Percentiles rank a stretch among this genome's conserved stretches.
phyloP scores from a whole-genome alignment of 2,888 invertebrate genomes.

The Penaeus monodon region DNA sequence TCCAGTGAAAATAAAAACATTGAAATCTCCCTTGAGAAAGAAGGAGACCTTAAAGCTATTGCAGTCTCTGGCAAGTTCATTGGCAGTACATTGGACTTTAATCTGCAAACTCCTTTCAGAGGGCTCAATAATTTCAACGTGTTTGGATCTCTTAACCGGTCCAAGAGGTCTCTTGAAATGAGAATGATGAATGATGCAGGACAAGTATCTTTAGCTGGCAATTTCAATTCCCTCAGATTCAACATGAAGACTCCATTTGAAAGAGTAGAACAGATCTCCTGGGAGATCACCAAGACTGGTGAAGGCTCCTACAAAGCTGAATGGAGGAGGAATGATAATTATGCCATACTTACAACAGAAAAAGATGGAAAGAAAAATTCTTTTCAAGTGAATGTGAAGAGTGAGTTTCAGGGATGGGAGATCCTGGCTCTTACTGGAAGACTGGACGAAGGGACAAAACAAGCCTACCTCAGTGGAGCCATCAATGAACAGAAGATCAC shows the following conservation, averaged over 20 bases:
- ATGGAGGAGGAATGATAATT: constrained; percentile 52
- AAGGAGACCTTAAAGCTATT: constrained; percentile 42
- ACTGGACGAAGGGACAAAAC: constrained; percentile 40
- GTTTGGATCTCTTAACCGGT: constrained; percentile 43
- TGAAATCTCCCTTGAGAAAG: constrained; percentile 45
- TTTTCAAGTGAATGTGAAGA: constrained; percentile 46
- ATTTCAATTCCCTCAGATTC: constrained; percentile 52
- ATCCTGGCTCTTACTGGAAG: constrained; percentile 51
- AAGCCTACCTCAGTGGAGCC: constrained; percentile 51
- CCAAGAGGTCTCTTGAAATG: constrained; percentile 61
- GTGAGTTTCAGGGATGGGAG: constrained; percentile 56
- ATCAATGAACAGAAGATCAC: constrained; percentile 38
- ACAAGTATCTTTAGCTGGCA: constrained; percentile 41
- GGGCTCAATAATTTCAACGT: constrained; percentile 52
- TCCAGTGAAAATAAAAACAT: constrained; percentile 49
- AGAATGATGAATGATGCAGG: constrained; percentile 60
- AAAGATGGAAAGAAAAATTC: neutral
- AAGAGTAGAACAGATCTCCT: constrained; percentile 41
- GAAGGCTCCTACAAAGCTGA: constrained; percentile 27
- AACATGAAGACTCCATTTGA: constrained; percentile 52
- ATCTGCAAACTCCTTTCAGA: constrained; percentile 51
- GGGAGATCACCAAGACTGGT: constrained; percentile 39
- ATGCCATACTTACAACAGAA: constrained; percentile 18
- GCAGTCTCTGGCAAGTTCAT: constrained; percentile 55
- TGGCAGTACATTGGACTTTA: constrained; percentile 46